Base-by-base conservation (phyloP, 2,888 invertebrate genomes). In the Lampropteryx suffumata region DNA sequence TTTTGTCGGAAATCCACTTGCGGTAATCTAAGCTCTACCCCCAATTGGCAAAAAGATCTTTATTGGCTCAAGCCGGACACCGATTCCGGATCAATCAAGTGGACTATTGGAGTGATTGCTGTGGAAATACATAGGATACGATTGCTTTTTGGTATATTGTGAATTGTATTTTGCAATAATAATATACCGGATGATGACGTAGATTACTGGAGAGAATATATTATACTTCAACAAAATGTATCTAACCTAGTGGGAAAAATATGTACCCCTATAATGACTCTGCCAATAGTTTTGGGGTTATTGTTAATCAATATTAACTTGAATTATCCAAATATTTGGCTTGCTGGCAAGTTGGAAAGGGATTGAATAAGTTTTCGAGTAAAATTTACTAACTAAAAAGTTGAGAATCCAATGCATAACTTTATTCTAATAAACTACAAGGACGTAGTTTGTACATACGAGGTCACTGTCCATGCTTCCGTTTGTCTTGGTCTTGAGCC, bases 1-100 rank as follows among this genome's bases (percentile, higher is more conserved):
- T n/a, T n/a, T n/a, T n/a, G n/a, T n/a, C n/a, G n/a, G 58, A 62
- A 60, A 73, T 71, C 67, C 67, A 71, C 67, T 71, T 62, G 64
- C 59, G 64, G 73, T 73, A 75, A 79, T 76, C 73, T 69, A 65
- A 66, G 70, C 69, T 78, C 79, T 29, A 33, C 74, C 65, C 14
- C 74, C 79, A 76, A 84, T 82, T 79, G 82, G 77, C 71, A 74
- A 80, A 83, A 82, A 78, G 71, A 81, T 83, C 81, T 82, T 76
- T 80, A 83, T 81, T 82, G 81, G 76, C 72, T 73, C 67, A 79
- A 78, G 73, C 72, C 74, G 79, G 76, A 76, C 72, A 73, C 70
- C 72, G 70, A 77, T 78, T 76, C 69, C 66, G 70, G 75, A 78
- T 79, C 79, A 80, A 78, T 80, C 75, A 79, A 72, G 70, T 73